phyloP scores from a whole-genome alignment of 2,797 vertebrate genomes.

The Ceryle rudis region DNA sequence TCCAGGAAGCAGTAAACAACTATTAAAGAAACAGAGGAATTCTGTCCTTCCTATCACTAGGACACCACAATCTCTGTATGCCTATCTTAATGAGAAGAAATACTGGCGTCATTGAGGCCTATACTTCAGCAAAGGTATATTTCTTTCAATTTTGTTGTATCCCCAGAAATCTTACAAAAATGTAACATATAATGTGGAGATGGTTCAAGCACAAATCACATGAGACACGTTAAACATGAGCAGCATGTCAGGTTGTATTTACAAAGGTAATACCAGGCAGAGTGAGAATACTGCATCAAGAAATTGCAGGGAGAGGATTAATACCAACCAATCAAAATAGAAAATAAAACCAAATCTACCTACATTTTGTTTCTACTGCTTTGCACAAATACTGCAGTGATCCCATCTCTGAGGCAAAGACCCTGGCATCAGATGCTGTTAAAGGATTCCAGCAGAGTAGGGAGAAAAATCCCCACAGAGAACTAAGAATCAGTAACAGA shows the following conservation, averaged over 20 bases:
- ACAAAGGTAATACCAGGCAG: background rate
- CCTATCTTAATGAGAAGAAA: background rate
- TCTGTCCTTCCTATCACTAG: background rate
- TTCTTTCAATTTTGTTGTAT: background rate
- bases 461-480: background rate
- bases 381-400: background rate
- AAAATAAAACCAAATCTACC: background rate
- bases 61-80: background rate
- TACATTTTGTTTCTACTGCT: background rate
- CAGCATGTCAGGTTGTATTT: background rate
- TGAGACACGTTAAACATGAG: fast-evolving
- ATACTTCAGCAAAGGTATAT: background rate
- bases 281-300: background rate
- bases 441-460: background rate
- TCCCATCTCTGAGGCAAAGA: background rate
- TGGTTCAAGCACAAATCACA: background rate
- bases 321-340: background rate
- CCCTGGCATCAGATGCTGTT: background rate
- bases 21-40: background rate
- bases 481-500: background rate
- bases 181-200: background rate
- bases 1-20: background rate
- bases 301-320: background rate
- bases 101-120: background rate
- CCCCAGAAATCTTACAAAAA: background rate